These are phyloP conservation scores for Enoplosus armatus DNA, from an alignment of 2,797 vertebrate species.

Conservation along the genomic window DNA sequence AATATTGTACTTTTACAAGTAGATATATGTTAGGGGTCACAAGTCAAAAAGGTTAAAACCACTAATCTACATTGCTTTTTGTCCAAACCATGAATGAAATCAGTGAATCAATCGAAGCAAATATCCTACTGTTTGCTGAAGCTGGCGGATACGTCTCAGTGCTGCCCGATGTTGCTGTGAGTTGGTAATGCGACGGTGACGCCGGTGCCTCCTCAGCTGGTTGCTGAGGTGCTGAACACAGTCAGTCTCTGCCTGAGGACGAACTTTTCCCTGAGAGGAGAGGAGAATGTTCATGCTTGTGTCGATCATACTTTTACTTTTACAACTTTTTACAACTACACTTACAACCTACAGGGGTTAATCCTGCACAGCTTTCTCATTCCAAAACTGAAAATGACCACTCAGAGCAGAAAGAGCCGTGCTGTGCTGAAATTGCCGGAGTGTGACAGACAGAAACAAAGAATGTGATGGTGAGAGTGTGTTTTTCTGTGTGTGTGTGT, in stretches of 20 bases:
- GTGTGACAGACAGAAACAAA: slow-evolving; percentile 34
- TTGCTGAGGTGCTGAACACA: slow-evolving; percentile 87
- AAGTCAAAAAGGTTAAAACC: not conserved
- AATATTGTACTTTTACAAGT: not conserved
- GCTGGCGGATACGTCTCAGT: slow-evolving; percentile 82
- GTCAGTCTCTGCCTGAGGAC: slow-evolving; percentile 84
- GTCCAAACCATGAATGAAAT: not conserved
- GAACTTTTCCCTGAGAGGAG: slow-evolving; percentile 79
- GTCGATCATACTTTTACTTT: not conserved
- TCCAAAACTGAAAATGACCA: slow-evolving; percentile 6
- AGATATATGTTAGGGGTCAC: not conserved
- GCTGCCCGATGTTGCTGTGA: slow-evolving; percentile 80
- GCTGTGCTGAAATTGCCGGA: slow-evolving; percentile 15
- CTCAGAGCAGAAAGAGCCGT: slow-evolving; percentile 13
- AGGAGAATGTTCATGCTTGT: no score
- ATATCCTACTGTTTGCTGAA: slow-evolving; percentile 85
- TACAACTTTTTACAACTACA: not conserved
- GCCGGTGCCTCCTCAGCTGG: slow-evolving; percentile 80
- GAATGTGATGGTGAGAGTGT: slow-evolving; percentile 11
- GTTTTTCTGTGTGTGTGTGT: slow-evolving; percentile 21
- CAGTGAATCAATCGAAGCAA: not conserved
- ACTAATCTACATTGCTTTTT: not conserved
- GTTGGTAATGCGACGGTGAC: slow-evolving; percentile 79
- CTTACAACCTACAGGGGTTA: not conserved
- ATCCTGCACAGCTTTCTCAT: not conserved